Conservation (phyloP, 1,140 invertebrate genomes). For the Lutraria rhynchaena region DNA sequence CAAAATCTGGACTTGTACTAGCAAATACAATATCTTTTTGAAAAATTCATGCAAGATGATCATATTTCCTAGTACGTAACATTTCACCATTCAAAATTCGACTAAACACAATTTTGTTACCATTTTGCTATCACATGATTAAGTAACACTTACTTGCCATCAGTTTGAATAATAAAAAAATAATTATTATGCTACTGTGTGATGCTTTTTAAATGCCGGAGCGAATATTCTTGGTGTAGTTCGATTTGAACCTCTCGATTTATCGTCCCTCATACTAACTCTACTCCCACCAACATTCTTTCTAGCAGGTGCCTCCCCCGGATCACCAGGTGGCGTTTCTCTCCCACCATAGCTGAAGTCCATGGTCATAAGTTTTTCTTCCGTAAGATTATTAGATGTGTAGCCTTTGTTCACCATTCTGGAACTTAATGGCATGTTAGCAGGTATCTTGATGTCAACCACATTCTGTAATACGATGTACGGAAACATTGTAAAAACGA, state of each 20-base stretch:
- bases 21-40: too few species aligned
- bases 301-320: constrained; percentile 35
- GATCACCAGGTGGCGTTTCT: constrained; percentile 65
- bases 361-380: constrained; percentile 73
- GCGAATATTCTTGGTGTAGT: constrained; percentile 46
- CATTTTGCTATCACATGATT: too few species aligned
- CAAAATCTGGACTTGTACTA: too few species aligned
- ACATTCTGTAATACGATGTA: constrained; percentile 68
- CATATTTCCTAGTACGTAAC: too few species aligned
- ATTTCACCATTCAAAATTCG: too few species aligned
- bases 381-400: constrained; percentile 72
- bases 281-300: constrained; percentile 44
- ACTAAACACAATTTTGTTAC: too few species aligned
- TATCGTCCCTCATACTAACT: constrained; percentile 39
- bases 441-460: constrained; percentile 72
- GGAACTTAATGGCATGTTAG: constrained; percentile 75
- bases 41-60: too few species aligned
- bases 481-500: too few species aligned
- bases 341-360: constrained; percentile 75
- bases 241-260: constrained; percentile 38
- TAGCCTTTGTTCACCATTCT: constrained; percentile 77
- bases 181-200: constrained; percentile 61
- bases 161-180: too few species aligned
- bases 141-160: too few species aligned
- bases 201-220: constrained; percentile 63